These are phyloP conservation scores for Amia ocellicauda DNA, from an alignment of 2,113 vertebrate genomes.

Conservation along the genomic window DNA sequence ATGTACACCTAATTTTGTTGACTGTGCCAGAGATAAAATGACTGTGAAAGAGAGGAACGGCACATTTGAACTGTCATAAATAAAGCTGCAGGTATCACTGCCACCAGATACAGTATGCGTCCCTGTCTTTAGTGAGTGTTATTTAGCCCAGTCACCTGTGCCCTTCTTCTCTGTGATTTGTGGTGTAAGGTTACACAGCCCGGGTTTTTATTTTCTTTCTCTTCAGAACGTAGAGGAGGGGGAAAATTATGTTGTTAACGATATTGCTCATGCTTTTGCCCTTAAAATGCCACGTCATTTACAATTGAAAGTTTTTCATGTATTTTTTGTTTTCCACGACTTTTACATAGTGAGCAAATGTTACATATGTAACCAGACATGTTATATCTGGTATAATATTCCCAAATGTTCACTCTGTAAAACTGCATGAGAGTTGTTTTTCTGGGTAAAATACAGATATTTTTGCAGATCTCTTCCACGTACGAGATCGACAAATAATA, in stretches of 20 bases:
- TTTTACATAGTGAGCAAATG: too few species aligned
- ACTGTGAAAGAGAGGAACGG: conserved; percentile 6
- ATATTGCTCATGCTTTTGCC: not conserved
- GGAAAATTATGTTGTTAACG: not conserved
- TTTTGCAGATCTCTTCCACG: too few species aligned
- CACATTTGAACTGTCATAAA: conserved; percentile 8
- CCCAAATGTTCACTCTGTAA: too few species aligned
- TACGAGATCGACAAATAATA: too few species aligned
- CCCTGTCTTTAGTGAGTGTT: conserved; percentile 1
- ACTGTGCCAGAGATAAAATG: conserved; percentile 5
- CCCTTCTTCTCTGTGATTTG: not conserved
- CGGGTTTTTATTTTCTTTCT: not conserved
- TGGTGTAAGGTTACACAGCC: not conserved
- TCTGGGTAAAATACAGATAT: too few species aligned
- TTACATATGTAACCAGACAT: too few species aligned
- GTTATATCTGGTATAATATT: too few species aligned
- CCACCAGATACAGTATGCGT: conserved; percentile 6
- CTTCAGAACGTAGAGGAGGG: not conserved
- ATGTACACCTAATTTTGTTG: conserved; percentile 19
- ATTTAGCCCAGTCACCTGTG: not conserved
- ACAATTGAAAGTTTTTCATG: too few species aligned
- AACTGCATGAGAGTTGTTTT: too few species aligned
- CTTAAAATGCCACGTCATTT: too few species aligned
- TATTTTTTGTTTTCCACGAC: too few species aligned
- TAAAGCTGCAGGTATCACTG: conserved; percentile 7